phyloP scores from a whole-genome alignment of 2,888 invertebrate species.

The Aethes cnicana region DNA sequence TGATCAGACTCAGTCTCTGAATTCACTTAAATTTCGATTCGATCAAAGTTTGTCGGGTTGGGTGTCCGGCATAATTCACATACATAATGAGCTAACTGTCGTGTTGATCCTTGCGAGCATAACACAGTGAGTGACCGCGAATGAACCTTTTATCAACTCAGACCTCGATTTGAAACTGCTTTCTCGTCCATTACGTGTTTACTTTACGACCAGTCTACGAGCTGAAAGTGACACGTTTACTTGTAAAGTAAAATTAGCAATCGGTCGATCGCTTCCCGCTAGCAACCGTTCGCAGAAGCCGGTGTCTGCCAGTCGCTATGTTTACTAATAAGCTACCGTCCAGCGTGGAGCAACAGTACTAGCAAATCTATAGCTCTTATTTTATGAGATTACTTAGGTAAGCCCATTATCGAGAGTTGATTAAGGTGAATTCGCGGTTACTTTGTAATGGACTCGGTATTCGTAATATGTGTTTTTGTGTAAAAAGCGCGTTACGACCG shows the following conservation, averaged over 20 bases:
- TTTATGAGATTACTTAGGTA: too few species aligned
- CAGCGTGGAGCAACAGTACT: too few species aligned
- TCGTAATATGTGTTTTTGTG: slow-evolving; percentile 32
- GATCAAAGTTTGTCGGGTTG: too few species aligned
- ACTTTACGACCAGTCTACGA: background rate
- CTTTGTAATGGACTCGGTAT: slow-evolving; percentile 11
- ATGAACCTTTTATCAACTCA: background rate
- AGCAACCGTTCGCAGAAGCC: slow-evolving; percentile 26
- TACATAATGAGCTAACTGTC: too few species aligned
- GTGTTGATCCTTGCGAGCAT: background rate
- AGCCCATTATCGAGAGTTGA: too few species aligned
- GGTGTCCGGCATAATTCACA: too few species aligned
- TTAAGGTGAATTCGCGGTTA: background rate
- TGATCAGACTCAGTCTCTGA: background rate
- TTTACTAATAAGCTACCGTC: slow-evolving; percentile 30
- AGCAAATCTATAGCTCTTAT: too few species aligned
- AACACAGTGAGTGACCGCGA: slow-evolving; percentile 6
- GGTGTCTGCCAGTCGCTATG: slow-evolving; percentile 16
- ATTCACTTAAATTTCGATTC: background rate
- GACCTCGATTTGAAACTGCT: background rate
- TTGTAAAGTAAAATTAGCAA: slow-evolving; percentile 8
- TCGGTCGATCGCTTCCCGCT: background rate
- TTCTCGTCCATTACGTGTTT: slow-evolving; percentile 3
- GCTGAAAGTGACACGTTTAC: background rate
- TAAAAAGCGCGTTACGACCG: slow-evolving; percentile 27